Conservation (phyloP, 2,888 invertebrate species). For the Eupithecia tripunctaria region DNA sequence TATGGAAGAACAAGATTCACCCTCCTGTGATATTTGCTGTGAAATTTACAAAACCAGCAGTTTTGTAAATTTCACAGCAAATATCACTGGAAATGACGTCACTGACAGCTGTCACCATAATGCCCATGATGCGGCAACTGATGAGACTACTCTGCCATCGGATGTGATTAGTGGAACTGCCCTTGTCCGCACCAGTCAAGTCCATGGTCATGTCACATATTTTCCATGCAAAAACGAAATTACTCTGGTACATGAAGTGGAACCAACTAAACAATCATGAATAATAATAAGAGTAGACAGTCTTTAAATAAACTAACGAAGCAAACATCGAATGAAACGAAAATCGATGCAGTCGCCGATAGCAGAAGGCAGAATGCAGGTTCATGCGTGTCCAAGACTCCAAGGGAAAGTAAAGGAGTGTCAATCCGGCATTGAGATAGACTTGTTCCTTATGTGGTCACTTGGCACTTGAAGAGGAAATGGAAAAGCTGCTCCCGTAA, state of each 20-base stretch:
- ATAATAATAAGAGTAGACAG: background rate
- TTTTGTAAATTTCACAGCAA: conserved; percentile 13
- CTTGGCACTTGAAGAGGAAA: conserved; percentile 29
- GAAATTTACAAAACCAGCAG: conserved; percentile 3
- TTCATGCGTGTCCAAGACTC: conserved; percentile 44
- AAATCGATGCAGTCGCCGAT: background rate
- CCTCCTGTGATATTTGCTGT: conserved; percentile 30
- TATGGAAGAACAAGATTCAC: background rate
- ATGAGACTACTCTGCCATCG: conserved; percentile 65
- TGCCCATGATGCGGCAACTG: conserved; percentile 65
- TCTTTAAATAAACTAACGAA: background rate
- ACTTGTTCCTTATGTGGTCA: conserved; percentile 34
- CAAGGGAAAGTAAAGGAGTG: conserved; percentile 53
- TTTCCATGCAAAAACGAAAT: conserved; percentile 50
- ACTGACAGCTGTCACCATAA: conserved; percentile 57
- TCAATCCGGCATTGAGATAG: conserved; percentile 34
- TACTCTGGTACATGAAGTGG: conserved; percentile 28
- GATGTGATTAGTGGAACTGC: conserved; percentile 51
- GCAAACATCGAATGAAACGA: background rate
- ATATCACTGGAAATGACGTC: conserved; percentile 43
- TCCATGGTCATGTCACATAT: conserved; percentile 52
- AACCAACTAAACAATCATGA: conserved; percentile 24
- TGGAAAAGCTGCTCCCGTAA: conserved; percentile 27
- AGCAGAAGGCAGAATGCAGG: conserved; percentile 29
- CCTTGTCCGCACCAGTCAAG: conserved; percentile 64